Evolutionary conservation across 2,797 vertebrate genomes (phyloP).

Genomic region (Sus cebifrons): DNA sequence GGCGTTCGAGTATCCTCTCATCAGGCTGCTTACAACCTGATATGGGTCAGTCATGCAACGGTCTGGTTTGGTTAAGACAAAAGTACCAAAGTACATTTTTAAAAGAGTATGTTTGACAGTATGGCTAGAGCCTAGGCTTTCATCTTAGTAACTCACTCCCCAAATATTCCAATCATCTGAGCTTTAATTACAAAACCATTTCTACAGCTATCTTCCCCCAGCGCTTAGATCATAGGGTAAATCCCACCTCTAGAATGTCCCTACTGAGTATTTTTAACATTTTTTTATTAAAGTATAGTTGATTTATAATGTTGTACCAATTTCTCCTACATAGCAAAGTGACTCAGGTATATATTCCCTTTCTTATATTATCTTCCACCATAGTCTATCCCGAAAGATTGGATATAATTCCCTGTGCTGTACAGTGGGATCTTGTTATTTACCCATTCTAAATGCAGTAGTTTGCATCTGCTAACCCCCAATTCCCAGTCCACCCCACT

Average conservation of each 20-base stretch:
- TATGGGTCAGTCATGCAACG: accelerated
- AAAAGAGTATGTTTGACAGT: background rate
- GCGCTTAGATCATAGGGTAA: background rate
- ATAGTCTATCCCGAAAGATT: too few relatives aligned
- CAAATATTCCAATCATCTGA: background rate
- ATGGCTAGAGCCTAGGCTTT: background rate
- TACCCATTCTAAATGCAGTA: too few relatives aligned
- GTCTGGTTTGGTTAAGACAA: background rate
- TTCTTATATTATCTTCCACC: too few relatives aligned
- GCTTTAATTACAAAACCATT: background rate
- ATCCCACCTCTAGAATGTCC: background rate
- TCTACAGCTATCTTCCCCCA: background rate
- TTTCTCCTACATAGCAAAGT: too few relatives aligned
- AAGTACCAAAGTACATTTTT: background rate
- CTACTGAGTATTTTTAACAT: background rate
- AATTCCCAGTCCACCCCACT: too few relatives aligned
- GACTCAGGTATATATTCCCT: too few relatives aligned
- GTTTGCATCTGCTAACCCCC: too few relatives aligned
- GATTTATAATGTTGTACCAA: too few relatives aligned
- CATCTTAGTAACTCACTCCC: background rate
- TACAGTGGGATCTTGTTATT: too few relatives aligned
- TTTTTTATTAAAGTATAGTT: too few relatives aligned
- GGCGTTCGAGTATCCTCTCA: background rate
- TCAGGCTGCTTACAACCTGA: background rate
- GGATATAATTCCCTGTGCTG: too few relatives aligned